A percentile compares a stretch with the other conserved stretches of the same genome.
Evolutionary conservation across 1,140 invertebrate genomes (phyloP).

Genomic region (Panagrolaimus sp.): DNA sequence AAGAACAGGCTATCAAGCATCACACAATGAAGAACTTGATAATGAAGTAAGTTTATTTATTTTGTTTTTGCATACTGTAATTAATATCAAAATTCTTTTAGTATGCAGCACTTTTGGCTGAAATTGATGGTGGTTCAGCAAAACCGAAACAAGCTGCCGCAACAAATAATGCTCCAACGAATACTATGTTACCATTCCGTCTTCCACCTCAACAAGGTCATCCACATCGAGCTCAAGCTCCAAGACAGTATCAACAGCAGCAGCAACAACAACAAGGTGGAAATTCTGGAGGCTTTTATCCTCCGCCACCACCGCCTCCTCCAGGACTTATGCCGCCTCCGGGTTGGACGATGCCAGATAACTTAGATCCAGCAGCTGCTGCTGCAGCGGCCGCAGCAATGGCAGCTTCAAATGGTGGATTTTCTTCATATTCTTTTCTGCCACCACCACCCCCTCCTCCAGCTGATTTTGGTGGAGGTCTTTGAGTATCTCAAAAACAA

Average conservation of each 20-base stretch:
- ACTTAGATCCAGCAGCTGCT: slow-evolving; percentile 23
- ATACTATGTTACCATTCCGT: slow-evolving; percentile 33
- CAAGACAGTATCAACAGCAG: slow-evolving; percentile 19
- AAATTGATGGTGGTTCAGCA: slow-evolving; percentile 39
- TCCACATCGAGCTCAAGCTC: neutral
- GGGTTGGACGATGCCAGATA: slow-evolving; percentile 19
- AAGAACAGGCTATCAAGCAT: slow-evolving; percentile 31
- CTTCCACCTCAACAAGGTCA: slow-evolving; percentile 11
- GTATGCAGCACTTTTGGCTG: slow-evolving; percentile 58
- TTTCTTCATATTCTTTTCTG: slow-evolving; percentile 15
- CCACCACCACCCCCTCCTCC: slow-evolving; percentile 39
- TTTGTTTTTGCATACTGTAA: slow-evolving; percentile 15
- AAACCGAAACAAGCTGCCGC: neutral
- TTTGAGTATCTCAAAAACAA: too few species aligned
- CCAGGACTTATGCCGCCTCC: slow-evolving; percentile 4
- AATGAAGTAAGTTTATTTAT: slow-evolving; percentile 32
- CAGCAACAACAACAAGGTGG: slow-evolving; percentile 14
- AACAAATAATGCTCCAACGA: slow-evolving; percentile 25
- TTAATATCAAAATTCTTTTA: slow-evolving; percentile 28
- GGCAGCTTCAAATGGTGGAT: neutral
- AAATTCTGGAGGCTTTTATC: neutral
- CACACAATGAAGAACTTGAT: slow-evolving; percentile 41
- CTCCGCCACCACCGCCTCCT: neutral
- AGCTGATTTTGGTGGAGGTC: neutral
- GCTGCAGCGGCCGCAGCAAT: slow-evolving; percentile 27